Evolutionary conservation across 92 coral and sea anemone species (phyloP).

Genomic region (Phenganax marumi): DNA sequence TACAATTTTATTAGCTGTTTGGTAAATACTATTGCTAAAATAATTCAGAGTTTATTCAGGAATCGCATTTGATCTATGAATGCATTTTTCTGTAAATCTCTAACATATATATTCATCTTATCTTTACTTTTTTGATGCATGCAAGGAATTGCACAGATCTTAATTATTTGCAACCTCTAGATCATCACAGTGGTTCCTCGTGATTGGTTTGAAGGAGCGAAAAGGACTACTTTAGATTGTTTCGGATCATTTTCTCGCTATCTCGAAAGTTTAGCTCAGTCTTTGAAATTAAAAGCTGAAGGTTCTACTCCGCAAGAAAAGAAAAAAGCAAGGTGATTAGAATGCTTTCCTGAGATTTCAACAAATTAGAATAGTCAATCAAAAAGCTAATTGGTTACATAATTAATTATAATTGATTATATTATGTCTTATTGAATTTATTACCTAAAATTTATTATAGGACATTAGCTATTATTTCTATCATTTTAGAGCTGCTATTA

Average conservation of each 20-base stretch:
- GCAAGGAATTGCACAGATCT: not conserved
- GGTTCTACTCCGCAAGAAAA: conserved; percentile 88
- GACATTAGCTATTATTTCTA: not conserved
- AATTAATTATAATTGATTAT: too few relatives aligned
- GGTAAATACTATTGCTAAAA: conserved; percentile 47
- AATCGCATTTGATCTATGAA: conserved; percentile 7
- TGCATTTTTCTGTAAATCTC: not conserved
- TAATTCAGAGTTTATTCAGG: conserved; percentile 32
- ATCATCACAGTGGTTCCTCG: conserved; percentile 75
- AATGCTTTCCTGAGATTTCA: too few relatives aligned
- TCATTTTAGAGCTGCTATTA: conserved; percentile 72
- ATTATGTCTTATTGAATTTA: not conserved
- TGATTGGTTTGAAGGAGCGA: conserved; percentile 72
- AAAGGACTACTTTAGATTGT: conserved; percentile 58
- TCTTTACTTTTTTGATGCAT: not conserved
- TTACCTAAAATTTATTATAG: not conserved
- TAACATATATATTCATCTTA: not conserved
- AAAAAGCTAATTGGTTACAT: too few relatives aligned
- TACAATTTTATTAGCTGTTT: conserved; percentile 27
- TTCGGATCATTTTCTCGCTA: conserved; percentile 83
- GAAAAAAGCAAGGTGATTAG: conserved; percentile 79
- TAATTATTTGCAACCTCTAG: conserved; percentile 43
- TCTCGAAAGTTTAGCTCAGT: conserved; percentile 73
- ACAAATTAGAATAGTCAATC: too few relatives aligned
- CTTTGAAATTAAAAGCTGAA: conserved; percentile 74